Evolutionary conservation across 2,888 invertebrate species (phyloP).

Genomic region (Amphimallon solstitiale): DNA sequence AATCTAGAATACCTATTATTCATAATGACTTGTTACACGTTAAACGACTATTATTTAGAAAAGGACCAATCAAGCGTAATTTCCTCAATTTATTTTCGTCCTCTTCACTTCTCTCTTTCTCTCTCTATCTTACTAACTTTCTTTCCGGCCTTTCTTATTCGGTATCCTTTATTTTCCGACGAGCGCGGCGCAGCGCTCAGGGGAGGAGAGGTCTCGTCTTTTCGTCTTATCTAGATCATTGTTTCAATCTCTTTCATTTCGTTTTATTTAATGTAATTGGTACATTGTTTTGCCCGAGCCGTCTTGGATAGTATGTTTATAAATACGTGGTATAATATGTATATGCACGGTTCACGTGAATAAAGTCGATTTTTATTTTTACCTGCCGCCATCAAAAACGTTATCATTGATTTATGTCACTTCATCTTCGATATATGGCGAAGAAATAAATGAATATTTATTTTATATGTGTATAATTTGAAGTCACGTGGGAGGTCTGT

Average conservation of each 20-base stretch:
- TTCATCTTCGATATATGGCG: too few relatives aligned
- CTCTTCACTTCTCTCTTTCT: neutral
- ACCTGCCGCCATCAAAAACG: too few relatives aligned
- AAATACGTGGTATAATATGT: too few relatives aligned
- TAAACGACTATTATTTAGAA: conserved; percentile 42
- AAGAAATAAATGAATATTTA: conserved; percentile 4
- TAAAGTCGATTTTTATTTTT: too few relatives aligned
- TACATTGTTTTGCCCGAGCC: too few relatives aligned
- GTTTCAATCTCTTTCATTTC: neutral
- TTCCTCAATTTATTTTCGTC: conserved; percentile 26
- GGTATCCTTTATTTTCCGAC: neutral
- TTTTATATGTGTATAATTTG: neutral
- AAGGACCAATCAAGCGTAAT: conserved; percentile 35
- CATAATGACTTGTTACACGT: conserved; percentile 40
- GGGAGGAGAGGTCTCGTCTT: neutral
- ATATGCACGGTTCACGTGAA: too few relatives aligned
- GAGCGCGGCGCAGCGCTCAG: too few relatives aligned
- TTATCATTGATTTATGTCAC: too few relatives aligned
- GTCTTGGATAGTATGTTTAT: too few relatives aligned
- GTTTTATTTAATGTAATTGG: too few relatives aligned
- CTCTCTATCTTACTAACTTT: neutral
- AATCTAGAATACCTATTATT: conserved; percentile 29
- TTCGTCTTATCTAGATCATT: neutral
- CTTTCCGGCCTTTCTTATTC: neutral
- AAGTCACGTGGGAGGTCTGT: conserved; percentile 3